These are phyloP conservation scores for Drosophila sp. DNA, from an alignment of 1,140 invertebrate species.

Conservation along the genomic window DNA sequence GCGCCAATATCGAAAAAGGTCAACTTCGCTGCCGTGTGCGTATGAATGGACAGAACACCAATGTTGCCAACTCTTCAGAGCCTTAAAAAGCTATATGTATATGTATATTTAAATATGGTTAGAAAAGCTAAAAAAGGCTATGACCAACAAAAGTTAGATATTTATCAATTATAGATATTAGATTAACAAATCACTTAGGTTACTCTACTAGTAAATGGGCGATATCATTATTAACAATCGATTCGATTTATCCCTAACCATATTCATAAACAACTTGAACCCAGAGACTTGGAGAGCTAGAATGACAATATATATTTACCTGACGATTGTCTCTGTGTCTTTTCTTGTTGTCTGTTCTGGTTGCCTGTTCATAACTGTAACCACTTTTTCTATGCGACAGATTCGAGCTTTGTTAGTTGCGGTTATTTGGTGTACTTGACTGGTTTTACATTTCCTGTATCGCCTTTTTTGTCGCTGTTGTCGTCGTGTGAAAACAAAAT, in stretches of 20 bases:
- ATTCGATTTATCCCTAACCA: too few relatives aligned
- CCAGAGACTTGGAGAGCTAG: background rate
- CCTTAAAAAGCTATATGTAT: too few relatives aligned
- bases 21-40: conserved; percentile 24
- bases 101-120: too few relatives aligned
- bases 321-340: conserved; percentile 5
- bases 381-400: conserved; percentile 37
- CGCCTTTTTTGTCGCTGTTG: conserved; percentile 61
- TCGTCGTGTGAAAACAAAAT: conserved; percentile 56
- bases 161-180: too few relatives aligned
- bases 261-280: too few relatives aligned
- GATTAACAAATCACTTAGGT: too few relatives aligned
- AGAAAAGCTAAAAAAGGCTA: too few relatives aligned
- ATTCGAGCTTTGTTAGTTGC: conserved; percentile 59
- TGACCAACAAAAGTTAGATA: too few relatives aligned
- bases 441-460: conserved; percentile 81
- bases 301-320: background rate
- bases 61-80: too few relatives aligned
- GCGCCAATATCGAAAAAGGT: conserved; percentile 39
- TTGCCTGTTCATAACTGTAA: conserved; percentile 28
- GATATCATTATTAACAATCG: too few relatives aligned
- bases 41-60: conserved; percentile 34
- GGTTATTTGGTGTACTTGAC: conserved; percentile 67
- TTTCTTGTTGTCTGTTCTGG: background rate
- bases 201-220: too few relatives aligned